Percentiles rank a stretch among this genome's conserved stretches.
Conservation (phyloP, 2,113 vertebrate species). For the Columba livia region DNA sequence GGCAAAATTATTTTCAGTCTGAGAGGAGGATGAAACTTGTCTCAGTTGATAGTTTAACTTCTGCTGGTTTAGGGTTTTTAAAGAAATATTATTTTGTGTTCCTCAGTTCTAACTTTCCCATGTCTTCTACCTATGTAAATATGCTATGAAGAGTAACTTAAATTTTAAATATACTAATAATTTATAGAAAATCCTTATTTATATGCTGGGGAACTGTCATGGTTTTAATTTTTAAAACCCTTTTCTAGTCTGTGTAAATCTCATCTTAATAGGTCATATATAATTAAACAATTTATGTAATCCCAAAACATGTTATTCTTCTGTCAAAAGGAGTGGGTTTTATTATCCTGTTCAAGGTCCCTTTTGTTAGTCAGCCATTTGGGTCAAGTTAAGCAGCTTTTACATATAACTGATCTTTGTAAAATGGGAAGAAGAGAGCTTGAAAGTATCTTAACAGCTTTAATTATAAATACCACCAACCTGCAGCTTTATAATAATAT, state of each 20-base stretch:
- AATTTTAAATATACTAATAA: background rate
- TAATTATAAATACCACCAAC: background rate
- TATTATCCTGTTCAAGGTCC: background rate
- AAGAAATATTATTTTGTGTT: background rate
- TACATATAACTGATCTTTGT: background rate
- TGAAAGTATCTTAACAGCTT: background rate
- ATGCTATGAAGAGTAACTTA: background rate
- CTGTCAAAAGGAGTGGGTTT: background rate
- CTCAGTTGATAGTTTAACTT: background rate
- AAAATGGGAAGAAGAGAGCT: background rate
- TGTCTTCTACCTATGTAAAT: background rate
- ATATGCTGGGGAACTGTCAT: background rate
- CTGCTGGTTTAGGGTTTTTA: fast-evolving
- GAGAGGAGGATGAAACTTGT: background rate
- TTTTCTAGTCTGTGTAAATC: background rate
- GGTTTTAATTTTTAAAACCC: background rate
- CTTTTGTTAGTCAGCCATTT: background rate
- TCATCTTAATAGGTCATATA: background rate
- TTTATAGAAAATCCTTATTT: background rate
- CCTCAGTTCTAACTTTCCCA: background rate
- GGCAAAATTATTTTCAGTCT: background rate
- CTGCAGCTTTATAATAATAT: background rate
- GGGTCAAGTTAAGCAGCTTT: background rate
- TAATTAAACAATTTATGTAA: background rate
- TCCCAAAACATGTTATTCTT: background rate